These are phyloP conservation scores for Scolopax bukidnonensis DNA, from an alignment of 2,797 vertebrate genomes.

Conservation along the genomic window DNA sequence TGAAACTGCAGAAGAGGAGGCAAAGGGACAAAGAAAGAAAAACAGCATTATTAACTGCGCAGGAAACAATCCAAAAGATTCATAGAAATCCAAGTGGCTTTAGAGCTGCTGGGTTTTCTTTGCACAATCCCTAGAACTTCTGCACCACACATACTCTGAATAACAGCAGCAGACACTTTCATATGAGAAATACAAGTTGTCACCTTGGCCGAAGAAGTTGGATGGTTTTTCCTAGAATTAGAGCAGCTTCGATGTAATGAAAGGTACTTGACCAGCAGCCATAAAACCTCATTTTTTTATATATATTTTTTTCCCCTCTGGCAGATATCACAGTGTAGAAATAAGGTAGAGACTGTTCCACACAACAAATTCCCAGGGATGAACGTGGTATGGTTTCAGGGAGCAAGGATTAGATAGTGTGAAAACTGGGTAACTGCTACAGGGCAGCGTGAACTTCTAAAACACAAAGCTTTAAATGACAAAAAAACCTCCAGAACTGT, in stretches of 20 bases:
- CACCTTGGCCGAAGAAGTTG: not conserved
- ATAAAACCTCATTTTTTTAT: not conserved
- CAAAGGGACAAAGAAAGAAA: not conserved
- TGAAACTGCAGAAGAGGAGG: constrained; percentile 86
- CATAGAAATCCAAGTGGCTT: not conserved
- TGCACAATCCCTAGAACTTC: not conserved
- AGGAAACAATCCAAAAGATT: not conserved
- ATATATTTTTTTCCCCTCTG: not conserved
- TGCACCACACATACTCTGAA: not conserved
- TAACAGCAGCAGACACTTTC: not conserved
- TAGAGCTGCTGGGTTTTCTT: not conserved
- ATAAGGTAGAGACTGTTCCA: not conserved
- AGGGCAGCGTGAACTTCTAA: not conserved
- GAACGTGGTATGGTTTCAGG: not conserved
- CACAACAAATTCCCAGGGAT: not conserved
- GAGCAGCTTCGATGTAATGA: not conserved
- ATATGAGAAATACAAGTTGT: not conserved
- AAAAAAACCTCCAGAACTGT: not conserved
- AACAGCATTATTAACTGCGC: not conserved
- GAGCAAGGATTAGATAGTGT: not conserved
- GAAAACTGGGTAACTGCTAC: not conserved
- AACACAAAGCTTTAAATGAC: not conserved
- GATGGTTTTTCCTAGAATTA: not conserved
- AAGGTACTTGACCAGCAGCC: not conserved
- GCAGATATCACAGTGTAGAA: not conserved